phyloP scores from a whole-genome alignment of 2,113 vertebrate species.

The Brachypteracias leptosomus region DNA sequence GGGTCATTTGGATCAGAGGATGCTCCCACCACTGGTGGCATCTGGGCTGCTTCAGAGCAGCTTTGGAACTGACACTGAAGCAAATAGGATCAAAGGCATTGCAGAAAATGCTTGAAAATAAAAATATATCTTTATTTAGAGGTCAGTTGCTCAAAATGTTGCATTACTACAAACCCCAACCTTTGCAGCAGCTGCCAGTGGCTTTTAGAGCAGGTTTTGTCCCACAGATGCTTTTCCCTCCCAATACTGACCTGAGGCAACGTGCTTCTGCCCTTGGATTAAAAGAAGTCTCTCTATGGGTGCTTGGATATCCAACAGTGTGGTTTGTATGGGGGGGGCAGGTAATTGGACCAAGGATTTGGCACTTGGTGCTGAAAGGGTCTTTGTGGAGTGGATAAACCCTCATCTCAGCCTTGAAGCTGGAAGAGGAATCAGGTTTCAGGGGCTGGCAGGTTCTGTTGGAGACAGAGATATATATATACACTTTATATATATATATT shows the following conservation, averaged over 20 bases:
- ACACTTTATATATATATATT: not conserved
- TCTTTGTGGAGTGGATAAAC: not conserved
- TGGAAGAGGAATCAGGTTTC: not conserved
- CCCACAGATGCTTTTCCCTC: rapidly evolving
- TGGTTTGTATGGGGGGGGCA: rapidly evolving
- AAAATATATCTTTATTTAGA: rapidly evolving
- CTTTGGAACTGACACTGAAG: not conserved
- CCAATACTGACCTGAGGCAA: not conserved
- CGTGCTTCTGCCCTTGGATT: rapidly evolving
- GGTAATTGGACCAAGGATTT: not conserved
- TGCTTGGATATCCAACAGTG: rapidly evolving
- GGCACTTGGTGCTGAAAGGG: not conserved
- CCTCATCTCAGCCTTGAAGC: not conserved
- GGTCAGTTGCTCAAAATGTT: not conserved
- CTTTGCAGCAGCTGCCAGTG: not conserved
- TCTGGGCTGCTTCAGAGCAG: not conserved
- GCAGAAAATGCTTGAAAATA: not conserved
- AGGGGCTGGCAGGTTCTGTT: not conserved
- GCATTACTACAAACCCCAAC: not conserved
- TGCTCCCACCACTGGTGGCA: not conserved
- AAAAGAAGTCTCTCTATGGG: not conserved
- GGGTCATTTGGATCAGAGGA: not conserved
- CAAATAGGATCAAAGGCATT: not conserved
- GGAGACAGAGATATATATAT: not conserved
- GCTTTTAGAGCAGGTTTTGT: not conserved